phyloP scores from a whole-genome alignment of 2,797 vertebrate genomes.

The Bradypodion pumilum region DNA sequence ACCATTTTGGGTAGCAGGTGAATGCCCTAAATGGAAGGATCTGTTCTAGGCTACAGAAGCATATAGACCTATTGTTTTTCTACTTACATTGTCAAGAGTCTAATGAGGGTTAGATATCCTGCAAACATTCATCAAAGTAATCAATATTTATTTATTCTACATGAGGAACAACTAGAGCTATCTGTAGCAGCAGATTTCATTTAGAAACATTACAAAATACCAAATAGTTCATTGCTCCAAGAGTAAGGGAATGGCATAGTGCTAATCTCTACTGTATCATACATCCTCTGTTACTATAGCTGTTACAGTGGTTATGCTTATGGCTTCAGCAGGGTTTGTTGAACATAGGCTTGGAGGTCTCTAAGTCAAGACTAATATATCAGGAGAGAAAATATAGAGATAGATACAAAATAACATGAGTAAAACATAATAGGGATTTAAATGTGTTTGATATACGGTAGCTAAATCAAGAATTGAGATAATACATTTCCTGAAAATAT shows the following conservation, averaged over 20 bases:
- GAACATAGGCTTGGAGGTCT: not conserved
- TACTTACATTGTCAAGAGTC: not conserved
- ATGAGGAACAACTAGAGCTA: no score
- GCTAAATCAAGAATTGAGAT: not conserved
- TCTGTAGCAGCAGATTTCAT: not conserved
- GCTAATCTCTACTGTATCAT: not conserved
- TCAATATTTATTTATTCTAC: not conserved
- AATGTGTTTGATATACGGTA: not conserved
- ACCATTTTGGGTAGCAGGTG: not conserved
- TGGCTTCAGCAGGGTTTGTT: not conserved
- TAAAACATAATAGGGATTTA: not conserved
- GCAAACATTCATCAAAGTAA: not conserved
- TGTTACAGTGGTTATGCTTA: not conserved
- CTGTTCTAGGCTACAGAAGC: not conserved
- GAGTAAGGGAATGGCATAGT: not conserved
- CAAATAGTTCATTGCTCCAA: not conserved
- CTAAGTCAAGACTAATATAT: not conserved
- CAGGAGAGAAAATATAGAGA: not conserved
- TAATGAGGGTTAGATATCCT: not conserved
- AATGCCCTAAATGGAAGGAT: no score
- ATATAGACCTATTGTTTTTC: not conserved
- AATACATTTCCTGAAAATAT: not conserved
- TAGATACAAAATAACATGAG: not conserved
- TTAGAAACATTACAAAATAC: not conserved
- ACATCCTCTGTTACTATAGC: not conserved